Evolutionary conservation across 2,888 invertebrate genomes (phyloP).

Genomic region (Cheiracanthium punctorium): DNA sequence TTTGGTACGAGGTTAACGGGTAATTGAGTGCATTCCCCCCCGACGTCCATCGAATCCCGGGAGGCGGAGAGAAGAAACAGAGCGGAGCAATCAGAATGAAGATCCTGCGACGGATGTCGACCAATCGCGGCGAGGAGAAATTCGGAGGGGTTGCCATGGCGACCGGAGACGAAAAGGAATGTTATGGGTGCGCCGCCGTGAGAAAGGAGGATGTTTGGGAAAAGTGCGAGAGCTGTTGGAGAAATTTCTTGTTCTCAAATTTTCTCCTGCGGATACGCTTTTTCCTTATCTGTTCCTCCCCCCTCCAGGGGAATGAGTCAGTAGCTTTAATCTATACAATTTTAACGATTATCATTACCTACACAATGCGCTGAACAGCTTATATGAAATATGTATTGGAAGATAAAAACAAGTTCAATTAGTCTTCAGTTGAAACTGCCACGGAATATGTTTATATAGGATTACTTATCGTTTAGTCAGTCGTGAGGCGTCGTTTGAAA

Average conservation of each 20-base stretch:
- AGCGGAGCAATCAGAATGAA: constrained; percentile 41
- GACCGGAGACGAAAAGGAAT: constrained; percentile 10
- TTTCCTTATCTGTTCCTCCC: background rate
- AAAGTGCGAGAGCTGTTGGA: no score
- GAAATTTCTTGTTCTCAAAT: background rate
- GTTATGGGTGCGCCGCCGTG: constrained; percentile 54
- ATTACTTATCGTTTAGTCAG: no score
- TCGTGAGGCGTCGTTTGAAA: no score
- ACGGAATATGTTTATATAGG: no score
- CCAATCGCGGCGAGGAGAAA: constrained; percentile 8
- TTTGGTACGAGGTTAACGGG: constrained; percentile 3
- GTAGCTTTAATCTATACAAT: no score
- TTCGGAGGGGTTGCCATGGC: constrained; percentile 52
- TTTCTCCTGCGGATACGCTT: background rate
- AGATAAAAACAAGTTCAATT: no score
- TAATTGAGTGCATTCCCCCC: constrained; percentile 8
- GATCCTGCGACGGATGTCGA: background rate
- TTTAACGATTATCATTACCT: no score
- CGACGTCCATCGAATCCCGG: background rate
- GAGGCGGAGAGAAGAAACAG: constrained; percentile 25
- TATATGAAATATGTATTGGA: no score
- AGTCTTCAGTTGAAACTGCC: no score
- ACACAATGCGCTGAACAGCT: no score
- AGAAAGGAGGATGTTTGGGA: constrained; percentile 22
- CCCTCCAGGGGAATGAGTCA: background rate